phyloP scores from a whole-genome alignment of 2,888 invertebrate species.

The Lithophane leautieri region DNA sequence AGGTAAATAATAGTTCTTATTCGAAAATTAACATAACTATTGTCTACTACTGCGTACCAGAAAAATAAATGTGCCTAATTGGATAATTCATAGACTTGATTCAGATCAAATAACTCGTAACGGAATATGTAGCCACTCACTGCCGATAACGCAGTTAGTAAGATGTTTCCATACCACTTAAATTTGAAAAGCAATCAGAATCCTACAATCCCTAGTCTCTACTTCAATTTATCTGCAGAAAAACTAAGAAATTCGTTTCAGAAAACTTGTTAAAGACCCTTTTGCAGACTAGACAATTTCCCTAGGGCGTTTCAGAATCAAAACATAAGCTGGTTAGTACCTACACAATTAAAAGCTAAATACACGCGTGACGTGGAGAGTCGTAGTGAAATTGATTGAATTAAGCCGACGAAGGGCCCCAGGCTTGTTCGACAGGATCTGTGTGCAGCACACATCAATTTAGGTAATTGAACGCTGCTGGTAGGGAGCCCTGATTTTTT shows the following conservation, averaged over 20 bases:
- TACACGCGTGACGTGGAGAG: conserved; percentile 59
- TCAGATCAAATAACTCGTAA: background rate
- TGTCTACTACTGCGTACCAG: no score
- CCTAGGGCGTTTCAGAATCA: conserved; percentile 44
- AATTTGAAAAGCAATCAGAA: conserved; percentile 38
- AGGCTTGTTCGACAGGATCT: conserved; percentile 79
- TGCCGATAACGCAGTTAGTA: background rate
- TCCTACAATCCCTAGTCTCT: background rate
- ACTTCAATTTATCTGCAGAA: conserved; percentile 12
- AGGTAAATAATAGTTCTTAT: conserved; percentile 25
- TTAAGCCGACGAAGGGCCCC: conserved; percentile 82
- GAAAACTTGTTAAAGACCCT: conserved; percentile 46
- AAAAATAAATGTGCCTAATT: conserved; percentile 29
- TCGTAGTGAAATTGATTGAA: conserved; percentile 82
- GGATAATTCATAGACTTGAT: background rate
- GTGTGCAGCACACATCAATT: conserved; percentile 88
- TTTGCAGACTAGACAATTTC: conserved; percentile 29
- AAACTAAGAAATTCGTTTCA: conserved; percentile 39
- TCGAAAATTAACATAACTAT: conserved; percentile 39
- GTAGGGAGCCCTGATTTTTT: conserved; percentile 62
- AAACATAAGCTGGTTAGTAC: conserved; percentile 52
- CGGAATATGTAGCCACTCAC: background rate
- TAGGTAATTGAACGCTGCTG: conserved; percentile 82
- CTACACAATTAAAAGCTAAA: conserved; percentile 67
- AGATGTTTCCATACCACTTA: background rate